Conservation (phyloP, 2,888 invertebrate species). For the Troides helena region DNA sequence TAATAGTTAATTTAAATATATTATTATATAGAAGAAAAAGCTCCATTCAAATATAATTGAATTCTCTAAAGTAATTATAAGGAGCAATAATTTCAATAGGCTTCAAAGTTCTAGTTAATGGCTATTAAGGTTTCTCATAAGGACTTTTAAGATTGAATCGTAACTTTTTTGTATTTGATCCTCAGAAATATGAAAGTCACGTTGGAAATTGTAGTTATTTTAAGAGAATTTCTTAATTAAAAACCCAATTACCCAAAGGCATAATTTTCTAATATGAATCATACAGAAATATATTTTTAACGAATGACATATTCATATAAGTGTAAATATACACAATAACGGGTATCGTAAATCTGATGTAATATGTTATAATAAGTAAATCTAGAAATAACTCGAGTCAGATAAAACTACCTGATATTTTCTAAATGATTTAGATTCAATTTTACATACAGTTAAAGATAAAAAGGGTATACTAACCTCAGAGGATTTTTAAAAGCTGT, state of each 20-base stretch:
- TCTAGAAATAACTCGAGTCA: too few species aligned
- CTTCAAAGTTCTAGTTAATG: conserved; percentile 10
- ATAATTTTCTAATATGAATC: neutral
- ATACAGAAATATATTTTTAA: neutral
- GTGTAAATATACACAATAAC: too few species aligned
- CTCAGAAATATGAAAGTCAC: neutral
- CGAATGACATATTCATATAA: neutral
- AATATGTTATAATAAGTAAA: too few species aligned
- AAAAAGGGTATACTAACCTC: too few species aligned
- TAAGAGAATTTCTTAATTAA: neutral
- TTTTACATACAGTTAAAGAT: too few species aligned
- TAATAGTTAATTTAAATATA: neutral
- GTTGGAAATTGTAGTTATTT: neutral
- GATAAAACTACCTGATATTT: too few species aligned
- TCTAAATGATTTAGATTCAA: too few species aligned
- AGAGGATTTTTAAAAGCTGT: too few species aligned
- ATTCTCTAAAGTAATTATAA: conserved; percentile 17
- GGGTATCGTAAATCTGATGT: too few species aligned
- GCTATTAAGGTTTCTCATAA: neutral
- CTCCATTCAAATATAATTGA: conserved; percentile 5
- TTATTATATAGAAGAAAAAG: conserved; percentile 2
- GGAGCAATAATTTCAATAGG: conserved; percentile 14
- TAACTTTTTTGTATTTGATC: neutral
- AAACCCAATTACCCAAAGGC: neutral
- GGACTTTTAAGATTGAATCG: neutral